Conservation (phyloP, 2,113 vertebrate species). For the Halcyon senegalensis region DNA sequence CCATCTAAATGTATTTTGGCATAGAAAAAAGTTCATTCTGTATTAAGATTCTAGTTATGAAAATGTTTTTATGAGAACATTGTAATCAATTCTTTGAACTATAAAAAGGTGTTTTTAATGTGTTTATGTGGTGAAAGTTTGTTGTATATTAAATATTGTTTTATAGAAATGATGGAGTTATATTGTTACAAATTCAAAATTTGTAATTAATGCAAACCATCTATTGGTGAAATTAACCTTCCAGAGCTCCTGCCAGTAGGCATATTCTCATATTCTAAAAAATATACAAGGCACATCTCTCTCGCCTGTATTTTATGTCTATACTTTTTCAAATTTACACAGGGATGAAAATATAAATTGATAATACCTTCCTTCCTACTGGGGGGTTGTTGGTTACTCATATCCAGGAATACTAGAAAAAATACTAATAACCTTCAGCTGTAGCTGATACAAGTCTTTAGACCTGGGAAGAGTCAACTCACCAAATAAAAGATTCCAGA, state of each 20-base stretch:
- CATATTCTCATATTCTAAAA: neutral
- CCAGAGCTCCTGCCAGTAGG: neutral
- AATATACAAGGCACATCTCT: neutral
- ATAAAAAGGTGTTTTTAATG: slow-evolving; percentile 78
- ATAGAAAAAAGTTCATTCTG: slow-evolving; percentile 80
- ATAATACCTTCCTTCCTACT: neutral
- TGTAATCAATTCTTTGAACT: slow-evolving; percentile 78
- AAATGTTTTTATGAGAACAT: slow-evolving; percentile 81
- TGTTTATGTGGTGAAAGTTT: slow-evolving; percentile 82
- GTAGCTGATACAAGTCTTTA: neutral
- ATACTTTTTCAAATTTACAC: neutral
- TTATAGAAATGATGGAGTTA: slow-evolving; percentile 78
- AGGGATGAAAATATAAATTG: neutral
- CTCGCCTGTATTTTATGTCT: neutral
- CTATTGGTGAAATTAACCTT: neutral
- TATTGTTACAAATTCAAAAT: slow-evolving; percentile 57
- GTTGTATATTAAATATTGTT: slow-evolving; percentile 83
- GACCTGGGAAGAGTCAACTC: neutral
- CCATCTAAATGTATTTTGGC: slow-evolving; percentile 83
- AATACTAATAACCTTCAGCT: neutral
- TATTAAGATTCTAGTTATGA: slow-evolving; percentile 80
- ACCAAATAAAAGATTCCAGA: neutral
- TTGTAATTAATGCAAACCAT: neutral
- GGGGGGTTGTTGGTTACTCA: neutral
- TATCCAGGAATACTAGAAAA: neutral